Evolutionary conservation across 30 jellyfish, hydroid and myxozoan genomes (phyloP).

Genomic region (Aurelia aurita complex sp. Pacific): DNA sequence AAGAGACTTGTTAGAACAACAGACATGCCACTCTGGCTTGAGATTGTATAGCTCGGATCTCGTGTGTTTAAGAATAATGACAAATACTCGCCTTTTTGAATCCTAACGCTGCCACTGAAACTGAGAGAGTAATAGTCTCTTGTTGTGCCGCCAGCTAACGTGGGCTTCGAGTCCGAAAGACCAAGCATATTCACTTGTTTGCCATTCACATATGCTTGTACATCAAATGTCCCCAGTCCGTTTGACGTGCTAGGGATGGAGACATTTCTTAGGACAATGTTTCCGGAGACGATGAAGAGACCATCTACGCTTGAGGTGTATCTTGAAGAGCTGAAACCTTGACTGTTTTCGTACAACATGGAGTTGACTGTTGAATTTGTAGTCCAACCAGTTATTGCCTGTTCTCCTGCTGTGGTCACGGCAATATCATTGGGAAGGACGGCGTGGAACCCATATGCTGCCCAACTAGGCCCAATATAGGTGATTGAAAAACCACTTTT

Average conservation of each 20-base stretch:
- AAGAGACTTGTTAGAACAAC: constrained; percentile 43
- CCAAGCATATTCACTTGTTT: constrained; percentile 64
- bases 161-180: constrained; percentile 38
- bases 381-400: constrained; percentile 54
- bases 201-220: constrained; percentile 59
- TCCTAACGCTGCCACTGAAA: constrained; percentile 69
- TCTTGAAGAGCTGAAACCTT: constrained; percentile 35
- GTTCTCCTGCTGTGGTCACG: constrained; percentile 13
- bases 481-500: constrained; percentile 74
- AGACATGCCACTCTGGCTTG: constrained; percentile 73
- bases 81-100: constrained; percentile 56
- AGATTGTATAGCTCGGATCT: constrained; percentile 47
- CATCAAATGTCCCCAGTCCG: constrained; percentile 26
- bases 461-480: constrained; percentile 92
- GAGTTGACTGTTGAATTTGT: constrained; percentile 10
- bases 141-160: constrained; percentile 23
- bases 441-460: constrained; percentile 89
- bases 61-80: constrained; percentile 29
- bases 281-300: constrained; percentile 78
- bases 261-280: constrained; percentile 51
- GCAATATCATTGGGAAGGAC: constrained; percentile 29
- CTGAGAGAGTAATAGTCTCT: constrained; percentile 59
- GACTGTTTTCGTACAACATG: constrained; percentile 39
- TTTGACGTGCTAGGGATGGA: constrained; percentile 31
- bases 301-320: constrained; percentile 57